Evolutionary conservation across 2,888 invertebrate species (phyloP).

Genomic region (Trissolcus brochymenae): DNA sequence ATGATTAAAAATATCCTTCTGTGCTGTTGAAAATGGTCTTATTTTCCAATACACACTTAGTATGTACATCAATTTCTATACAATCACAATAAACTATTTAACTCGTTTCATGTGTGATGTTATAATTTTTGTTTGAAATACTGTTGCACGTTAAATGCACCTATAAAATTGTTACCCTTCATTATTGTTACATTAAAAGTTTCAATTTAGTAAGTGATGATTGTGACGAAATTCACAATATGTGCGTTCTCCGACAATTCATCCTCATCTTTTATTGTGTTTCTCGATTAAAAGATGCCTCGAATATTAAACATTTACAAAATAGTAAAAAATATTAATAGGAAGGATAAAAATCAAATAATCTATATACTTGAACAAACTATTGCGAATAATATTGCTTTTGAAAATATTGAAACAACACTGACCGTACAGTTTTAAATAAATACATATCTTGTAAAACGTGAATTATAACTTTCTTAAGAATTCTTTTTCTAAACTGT

Average conservation of each 20-base stretch:
- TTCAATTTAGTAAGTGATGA: slow-evolving; percentile 16
- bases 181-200: slow-evolving; percentile 19
- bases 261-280: slow-evolving; percentile 12
- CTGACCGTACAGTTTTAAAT: too few species aligned
- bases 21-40: slow-evolving; percentile 61
- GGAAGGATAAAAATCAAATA: slow-evolving; percentile 17
- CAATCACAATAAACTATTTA: slow-evolving; percentile 53
- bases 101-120: slow-evolving; percentile 14
- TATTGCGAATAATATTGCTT: neutral
- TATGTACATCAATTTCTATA: slow-evolving; percentile 67
- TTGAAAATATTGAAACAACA: neutral
- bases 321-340: slow-evolving; percentile 8
- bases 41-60: slow-evolving; percentile 63
- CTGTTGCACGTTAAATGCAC: slow-evolving; percentile 34
- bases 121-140: slow-evolving; percentile 28
- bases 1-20: slow-evolving; percentile 9
- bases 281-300: slow-evolving; percentile 21
- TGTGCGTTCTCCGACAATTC: slow-evolving; percentile 26
- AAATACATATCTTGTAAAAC: too few species aligned
- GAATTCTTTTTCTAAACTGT: too few species aligned
- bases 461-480: too few species aligned
- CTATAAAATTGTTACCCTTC: slow-evolving; percentile 4
- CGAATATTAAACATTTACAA: slow-evolving; percentile 4
- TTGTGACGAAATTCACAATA: slow-evolving; percentile 31
- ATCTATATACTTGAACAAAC: slow-evolving; percentile 1